Evolutionary conservation across 2,113 vertebrate species (phyloP), one percentile per base, ranked within the genome.

Genomic region (Nasalis larvatus): DNA sequence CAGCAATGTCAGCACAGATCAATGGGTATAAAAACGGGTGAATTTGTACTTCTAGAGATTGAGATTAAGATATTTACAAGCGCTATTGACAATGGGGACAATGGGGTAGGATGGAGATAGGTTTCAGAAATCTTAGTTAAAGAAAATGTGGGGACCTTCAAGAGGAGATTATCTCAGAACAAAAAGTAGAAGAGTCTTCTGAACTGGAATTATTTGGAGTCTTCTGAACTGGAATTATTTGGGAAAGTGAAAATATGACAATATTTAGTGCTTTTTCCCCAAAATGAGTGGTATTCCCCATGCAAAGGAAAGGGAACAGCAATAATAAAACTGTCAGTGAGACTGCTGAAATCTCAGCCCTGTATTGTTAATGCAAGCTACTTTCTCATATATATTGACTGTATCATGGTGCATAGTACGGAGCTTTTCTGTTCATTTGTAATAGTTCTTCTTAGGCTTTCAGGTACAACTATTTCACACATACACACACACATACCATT

Each of bases 101-200:
- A 11, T 37, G 54, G 9, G 13, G 11, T 71, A 35, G 32, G n/a
- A 73, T 80, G 27, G 42, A 90, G n/a, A 49, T 83, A 56, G 14
- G 6, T 40, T 73, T 95, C 54, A 85, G 80, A 91, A 56, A 78
- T 88, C 96, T 95, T 16, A 47, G 37, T 85, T 86, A 35, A 92
- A 77, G 27, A 92, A 91, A 86, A 66, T 2, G 82, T 96, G 86
- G 16, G 80, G n/a, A 88, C 66, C 80, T 95, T 95, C 25, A 47
- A 96, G 30, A 66, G 40, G 40, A 88, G 32, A 81, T 81, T 86
- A 37, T 82, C 92, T 85, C 54, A 81, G 35, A 78, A 63, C 27
- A 84, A 91, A 91, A 93, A 45, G 5, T 4, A 91, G 40, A 74
- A 21, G 49, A 30, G 1, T 56, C 87, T 27, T 86, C 45, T 87